Conservation (phyloP, 2,888 invertebrate species). For the Siphlonurus alternatus region DNA sequence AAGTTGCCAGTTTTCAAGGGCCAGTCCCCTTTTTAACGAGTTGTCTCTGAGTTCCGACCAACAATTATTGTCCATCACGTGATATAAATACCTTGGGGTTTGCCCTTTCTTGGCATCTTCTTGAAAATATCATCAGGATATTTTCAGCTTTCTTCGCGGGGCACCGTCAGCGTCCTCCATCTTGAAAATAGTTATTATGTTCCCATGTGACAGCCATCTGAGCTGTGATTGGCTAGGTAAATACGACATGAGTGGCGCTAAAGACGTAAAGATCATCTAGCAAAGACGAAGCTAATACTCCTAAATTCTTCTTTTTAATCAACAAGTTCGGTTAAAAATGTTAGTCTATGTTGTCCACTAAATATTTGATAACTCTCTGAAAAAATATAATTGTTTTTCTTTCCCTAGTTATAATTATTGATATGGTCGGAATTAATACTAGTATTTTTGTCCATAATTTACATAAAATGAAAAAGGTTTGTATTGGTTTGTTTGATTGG, state of each 20-base stretch:
- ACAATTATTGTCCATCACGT: neutral
- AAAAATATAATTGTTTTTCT: too few relatives aligned
- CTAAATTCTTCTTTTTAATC: too few relatives aligned
- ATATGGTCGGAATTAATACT: too few relatives aligned
- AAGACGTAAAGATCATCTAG: too few relatives aligned
- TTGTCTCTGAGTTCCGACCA: neutral
- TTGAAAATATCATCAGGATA: slow-evolving; percentile 11
- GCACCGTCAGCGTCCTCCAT: slow-evolving; percentile 11
- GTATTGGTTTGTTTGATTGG: neutral
- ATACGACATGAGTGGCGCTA: slow-evolving; percentile 9
- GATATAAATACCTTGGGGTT: slow-evolving; percentile 11
- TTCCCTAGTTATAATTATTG: too few relatives aligned
- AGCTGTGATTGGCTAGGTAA: slow-evolving; percentile 9
- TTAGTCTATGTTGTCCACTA: too few relatives aligned
- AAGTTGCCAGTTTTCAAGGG: neutral
- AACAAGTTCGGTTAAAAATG: too few relatives aligned
- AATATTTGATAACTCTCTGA: too few relatives aligned
- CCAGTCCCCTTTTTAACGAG: neutral
- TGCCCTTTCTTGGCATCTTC: slow-evolving; percentile 13
- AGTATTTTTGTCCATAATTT: too few relatives aligned
- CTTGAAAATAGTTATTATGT: slow-evolving; percentile 11
- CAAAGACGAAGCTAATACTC: too few relatives aligned
- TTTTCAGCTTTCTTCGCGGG: slow-evolving; percentile 11
- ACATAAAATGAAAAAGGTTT: neutral
- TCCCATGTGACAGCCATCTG: slow-evolving; percentile 10